Conservation (phyloP, 2,113 vertebrate species). For the Hymenochirus boettgeri region DNA sequence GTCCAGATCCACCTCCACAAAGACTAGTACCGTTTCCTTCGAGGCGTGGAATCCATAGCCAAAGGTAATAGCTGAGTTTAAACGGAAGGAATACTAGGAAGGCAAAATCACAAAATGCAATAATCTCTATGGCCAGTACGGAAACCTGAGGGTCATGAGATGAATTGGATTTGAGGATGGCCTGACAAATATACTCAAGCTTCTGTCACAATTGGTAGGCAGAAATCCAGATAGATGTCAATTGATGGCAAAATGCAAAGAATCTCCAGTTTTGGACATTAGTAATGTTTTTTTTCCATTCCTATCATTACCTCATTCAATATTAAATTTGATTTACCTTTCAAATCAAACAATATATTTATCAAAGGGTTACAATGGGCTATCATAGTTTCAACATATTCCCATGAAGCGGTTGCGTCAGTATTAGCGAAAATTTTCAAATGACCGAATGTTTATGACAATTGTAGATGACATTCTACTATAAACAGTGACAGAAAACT, state of each 20-base stretch:
- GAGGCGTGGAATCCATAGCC: neutral
- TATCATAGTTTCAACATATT: neutral
- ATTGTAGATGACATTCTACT: constrained; percentile 1
- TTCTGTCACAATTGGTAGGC: neutral
- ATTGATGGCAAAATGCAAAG: neutral
- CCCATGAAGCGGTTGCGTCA: neutral
- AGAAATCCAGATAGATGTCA: neutral
- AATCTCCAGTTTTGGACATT: neutral
- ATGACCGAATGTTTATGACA: neutral
- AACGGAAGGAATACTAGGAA: neutral
- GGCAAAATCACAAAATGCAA: neutral
- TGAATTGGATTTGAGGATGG: neutral
- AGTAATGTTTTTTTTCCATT: neutral
- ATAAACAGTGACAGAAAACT: neutral
- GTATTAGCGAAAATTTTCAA: neutral
- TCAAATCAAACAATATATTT: neutral
- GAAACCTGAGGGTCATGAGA: neutral
- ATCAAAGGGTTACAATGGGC: neutral
- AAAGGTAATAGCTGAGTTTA: neutral
- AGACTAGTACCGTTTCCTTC: neutral
- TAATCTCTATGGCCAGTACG: neutral
- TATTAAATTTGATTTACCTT: constrained; percentile 1
- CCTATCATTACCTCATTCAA: neutral
- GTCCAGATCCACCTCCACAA: neutral
- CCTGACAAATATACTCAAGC: neutral